Evolutionary conservation across 2,888 invertebrate species (phyloP), one percentile per base, ranked within the genome.

Genomic region (Amphimallon solstitiale): DNA sequence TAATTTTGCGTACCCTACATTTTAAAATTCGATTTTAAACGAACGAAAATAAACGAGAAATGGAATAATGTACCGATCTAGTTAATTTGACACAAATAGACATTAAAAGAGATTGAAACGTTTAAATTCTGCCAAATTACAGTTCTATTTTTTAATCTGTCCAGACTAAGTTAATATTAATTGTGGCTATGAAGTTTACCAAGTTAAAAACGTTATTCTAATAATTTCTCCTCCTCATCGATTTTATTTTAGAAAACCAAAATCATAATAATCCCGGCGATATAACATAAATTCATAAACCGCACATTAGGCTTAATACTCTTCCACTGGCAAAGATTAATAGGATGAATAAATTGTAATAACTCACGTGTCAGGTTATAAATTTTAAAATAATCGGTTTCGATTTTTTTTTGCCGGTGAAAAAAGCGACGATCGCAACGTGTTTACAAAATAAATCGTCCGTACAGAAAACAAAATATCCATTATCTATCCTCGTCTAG

Each of bases 381-480:
- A 62, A 62, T 62, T 62, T 23, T 40, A 15, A 62, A 49, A 49
- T 62, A 40, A 62, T 62, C 23, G 62, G 35, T 51, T 49, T 62
- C 40, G 49, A 49, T 62, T 62, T 51, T 43, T 51, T 59, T 45
- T n/a, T n/a, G n/a, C n/a, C 38, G 43, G 14, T 40, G 23, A 21
- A 40, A 21, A 15, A 52, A 37, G 12, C 38, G 12, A 40, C 10
- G 38, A 21, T 7, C 29, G 12, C 23, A 40, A 49, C 38, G 38
- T 49, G 62, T 62, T 62, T 62, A 62, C 21, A 62, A 62, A 62
- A 62, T 62, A 49, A 62, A 62, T 62, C 62, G 38, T 14, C 29
- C 62, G 49, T 62, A 49, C 49, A 23, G 21, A 49, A 49, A 62
- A 62, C 49, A 40, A 62, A 62, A 62, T 62, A 48, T 21, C 38